Base-by-base conservation (phyloP, 2,888 invertebrate species). In the Cryptocephalus primarius region DNA sequence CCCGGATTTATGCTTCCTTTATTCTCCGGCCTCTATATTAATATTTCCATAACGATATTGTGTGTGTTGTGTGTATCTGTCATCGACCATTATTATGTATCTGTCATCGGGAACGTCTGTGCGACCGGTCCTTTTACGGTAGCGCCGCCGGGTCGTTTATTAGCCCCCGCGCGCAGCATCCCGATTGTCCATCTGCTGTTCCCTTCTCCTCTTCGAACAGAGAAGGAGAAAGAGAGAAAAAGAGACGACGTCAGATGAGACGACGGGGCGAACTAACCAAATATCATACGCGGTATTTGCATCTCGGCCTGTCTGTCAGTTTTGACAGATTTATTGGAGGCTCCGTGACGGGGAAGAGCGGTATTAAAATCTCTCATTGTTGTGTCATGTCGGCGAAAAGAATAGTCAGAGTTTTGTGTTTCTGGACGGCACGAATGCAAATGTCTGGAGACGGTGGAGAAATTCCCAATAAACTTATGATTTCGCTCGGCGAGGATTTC, bases 281-380 rank as follows among this genome's bases (percentile, higher is more conserved):
- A 63, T 64, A 67, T 67, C 64, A 64, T 65, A 64, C 53, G 56
- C 44, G 48, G 60, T 64, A 68, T 69, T 69, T 69, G 68, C 69
- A 69, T 69, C 65, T 62, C 64, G 59, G 56, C 56, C 56, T 47
- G 59, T 32, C 56, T 56, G 65, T 64, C 65, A 54, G 51, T 48
- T 53, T 54, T 68, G 69, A 69, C 68, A 66, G 67, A 69, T 69
- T 69, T 69, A 69, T 69, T 69, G 67, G 66, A 64, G 61, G 59
- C 44, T 39, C 55, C 48, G 50, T 49, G 42, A 41, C 47, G 40
- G 50, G 54, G 53, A 51, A 55, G 55, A 49, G 48, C 52, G 55
- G 60, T 62, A 64, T 63, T 63, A 65, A 65, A 65, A 64, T 61
- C 60, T 57, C 57, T 63, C 63, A 62, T 63, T 65, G 63, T 64